These are phyloP conservation scores for Apomyelois bistriatella DNA, from an alignment of 2,888 invertebrate species.

Conservation along the genomic window DNA sequence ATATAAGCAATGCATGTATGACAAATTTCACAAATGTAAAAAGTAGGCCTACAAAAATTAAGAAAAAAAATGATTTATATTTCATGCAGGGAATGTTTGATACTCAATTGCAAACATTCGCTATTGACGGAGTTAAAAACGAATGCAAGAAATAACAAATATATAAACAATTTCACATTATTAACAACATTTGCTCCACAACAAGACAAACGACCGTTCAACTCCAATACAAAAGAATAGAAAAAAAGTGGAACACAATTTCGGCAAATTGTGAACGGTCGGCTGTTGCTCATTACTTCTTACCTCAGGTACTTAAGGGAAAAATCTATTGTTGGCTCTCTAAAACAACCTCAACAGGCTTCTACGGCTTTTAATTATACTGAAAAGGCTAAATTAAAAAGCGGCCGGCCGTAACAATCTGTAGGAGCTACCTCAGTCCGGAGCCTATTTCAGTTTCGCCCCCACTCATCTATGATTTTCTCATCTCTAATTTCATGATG, in stretches of 20 bases:
- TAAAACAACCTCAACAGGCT: constrained; percentile 47
- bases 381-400: constrained; percentile 74
- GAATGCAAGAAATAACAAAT: not conserved
- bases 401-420: constrained; percentile 48
- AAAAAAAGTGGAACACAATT: constrained; percentile 7
- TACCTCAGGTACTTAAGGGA: constrained; percentile 21
- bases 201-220: constrained; percentile 2
- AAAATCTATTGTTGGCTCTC: constrained; percentile 52
- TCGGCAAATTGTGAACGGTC: not conserved
- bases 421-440: constrained; percentile 1
- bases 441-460: not conserved
- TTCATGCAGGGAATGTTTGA: no score
- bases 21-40: no score
- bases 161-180: not conserved
- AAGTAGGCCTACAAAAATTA: no score
- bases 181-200: not conserved
- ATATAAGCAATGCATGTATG: no score
- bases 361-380: constrained; percentile 69
- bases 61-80: no score
- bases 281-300: constrained; percentile 26
- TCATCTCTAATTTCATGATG: not conserved
- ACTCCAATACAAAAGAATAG: not conserved
- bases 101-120: no score
- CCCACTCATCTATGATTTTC: not conserved
- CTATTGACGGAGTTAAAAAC: not conserved